Base-by-base conservation (phyloP, 2,113 vertebrate genomes). In the Ciconia maguari region DNA sequence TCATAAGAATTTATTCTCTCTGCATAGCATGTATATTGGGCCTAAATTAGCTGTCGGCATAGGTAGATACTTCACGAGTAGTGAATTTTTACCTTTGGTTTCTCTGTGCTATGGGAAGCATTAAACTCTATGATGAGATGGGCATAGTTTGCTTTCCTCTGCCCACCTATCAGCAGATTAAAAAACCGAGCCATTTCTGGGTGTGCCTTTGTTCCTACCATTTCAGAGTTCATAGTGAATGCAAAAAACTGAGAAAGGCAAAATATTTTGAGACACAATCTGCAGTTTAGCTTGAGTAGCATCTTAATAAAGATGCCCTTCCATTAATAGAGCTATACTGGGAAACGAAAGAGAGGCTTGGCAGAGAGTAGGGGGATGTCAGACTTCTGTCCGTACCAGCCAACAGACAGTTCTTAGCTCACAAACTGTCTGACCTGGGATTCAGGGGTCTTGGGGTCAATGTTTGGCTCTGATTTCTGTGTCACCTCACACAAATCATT, bases 1-100 rank as follows among this genome's bases (percentile, higher is more conserved):
- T 70, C 75, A 70, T 66, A 80, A 91, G 82, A 92, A 89, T 92
- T 95, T 91, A 83, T 95, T 94, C 27, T 78, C 24, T 68, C 68
- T 90, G 48, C 68, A 75, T 62, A 60, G 49, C 64, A 30, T 84
- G 89, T 93, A n/a, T 85, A 77, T 89, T 83, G 58, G 46, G 62
- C n/a, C 66, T 93, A 95, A 97, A 95, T 94, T 93, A 77, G 38
- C 71, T 92, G 77, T 94, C 7, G 24, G 44, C 41, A 34, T 48
- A 79, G 68, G 82, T 54, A 81, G 93, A 46, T 58, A 46, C 61
- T 91, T 96, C 54, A 66, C 0, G 0, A 83, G 70, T 19, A 76
- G 57, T 19, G 15, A 72, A 76, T 72, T 93, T 95, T 95, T 81
- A 81, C 77, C 34, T 75, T 79, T 78, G 84, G 27, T 52, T 77